Evolutionary conservation across 2,797 vertebrate genomes (phyloP), one percentile per base, ranked within the genome.

Genomic region (Bucorvus abyssinicus): DNA sequence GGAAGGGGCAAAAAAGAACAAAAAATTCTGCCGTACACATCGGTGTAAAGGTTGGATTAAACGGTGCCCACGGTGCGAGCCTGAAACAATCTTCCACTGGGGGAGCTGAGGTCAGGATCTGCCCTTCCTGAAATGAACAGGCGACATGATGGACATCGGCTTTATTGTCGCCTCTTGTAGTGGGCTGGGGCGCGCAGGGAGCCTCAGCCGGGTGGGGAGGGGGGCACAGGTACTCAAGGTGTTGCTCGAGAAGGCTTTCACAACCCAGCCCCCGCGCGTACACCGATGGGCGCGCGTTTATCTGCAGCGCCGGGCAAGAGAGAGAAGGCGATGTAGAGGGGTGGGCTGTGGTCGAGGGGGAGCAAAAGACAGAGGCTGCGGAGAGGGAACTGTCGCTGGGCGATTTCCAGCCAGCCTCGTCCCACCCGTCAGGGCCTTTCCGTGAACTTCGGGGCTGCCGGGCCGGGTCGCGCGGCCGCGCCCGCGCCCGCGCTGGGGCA

Each of bases 71-170:
- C 32, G 20, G 34, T 20, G 44, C 8, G 18, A 77, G 38, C 30
- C 45, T 42, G 47, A 84, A 52, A 56, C 49, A n/a, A 38, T 79
- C 40, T 87, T 63, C 60, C 67, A 76, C 70, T 76, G 27, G 78
- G n/a, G 84, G 32, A 93, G 59, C 14, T 2, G 68, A 84, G 86
- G 86, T 82, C 84, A 52, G 70, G 52, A 80, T 82, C 26, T 82
- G 77, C 88, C 88, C 80, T 87, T 53, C 81, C 64, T 53, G 81
- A 80, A 94, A 73, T 6, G n/a, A 82, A 70, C 65, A 53, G 88
- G 64, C 56, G 71, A 74, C 84, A n/a, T 90, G 92, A 95, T 42
- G 84, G 90, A 90, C 94, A 74, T n/a, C 7, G 59, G n/a, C 84
- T 95, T 87, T 89, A 87, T 82, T 79, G 55, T 84, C 50, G 40